Evolutionary conservation across 2,113 vertebrate genomes (phyloP), one percentile per base, ranked within the genome.

Genomic region (Paramormyrops kingsleyae): DNA sequence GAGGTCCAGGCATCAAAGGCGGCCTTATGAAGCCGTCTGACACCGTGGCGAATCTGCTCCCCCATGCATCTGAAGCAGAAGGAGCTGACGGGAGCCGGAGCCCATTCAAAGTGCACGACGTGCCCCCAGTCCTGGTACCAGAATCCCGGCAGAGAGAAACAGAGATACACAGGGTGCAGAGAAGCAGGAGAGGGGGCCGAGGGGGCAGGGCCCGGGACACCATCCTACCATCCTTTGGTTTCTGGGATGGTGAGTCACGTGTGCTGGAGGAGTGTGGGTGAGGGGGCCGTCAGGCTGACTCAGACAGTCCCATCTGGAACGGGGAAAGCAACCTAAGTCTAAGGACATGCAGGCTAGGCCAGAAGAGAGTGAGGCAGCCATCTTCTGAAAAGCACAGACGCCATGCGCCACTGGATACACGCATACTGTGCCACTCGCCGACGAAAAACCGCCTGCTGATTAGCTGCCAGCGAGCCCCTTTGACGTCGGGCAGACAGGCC

Each of bases 1-100:
- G 47, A 49, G 80, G 52, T 35, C 17, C 35, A 31, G 49, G 52
- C 52, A 89, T 83, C 74, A 89, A 83, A 89, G 88, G 88, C 19
- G 35, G 88, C n/a, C 70, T 83, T 39, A 83, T 47, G 35, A 56
- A 50, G 21, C 19, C n/a, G 4, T 44, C 52, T 39, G 35, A 83
- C 70, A 42, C 88, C 13, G 5, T n/a, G n/a, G 88, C 17, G n/a
- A 49, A 50, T 27, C 87, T 47, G 56, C 21, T 47, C 87, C 47
- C 42, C 87, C 56, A 49, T 70, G 44, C 88, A 83, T 89, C 88
- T 31, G 50, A 47, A 88, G 50, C 44, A 47, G 35, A 15, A 31
- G 50, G 53, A 87, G 84, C 70, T 77, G 91, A 53, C 53, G 46
- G 66, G 88, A 89, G n/a, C 17, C 77, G 56, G 89, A 46, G 83